These are phyloP conservation scores for Myotis vivesi DNA, from an alignment of 2,797 vertebrate species.

Conservation along the genomic window DNA sequence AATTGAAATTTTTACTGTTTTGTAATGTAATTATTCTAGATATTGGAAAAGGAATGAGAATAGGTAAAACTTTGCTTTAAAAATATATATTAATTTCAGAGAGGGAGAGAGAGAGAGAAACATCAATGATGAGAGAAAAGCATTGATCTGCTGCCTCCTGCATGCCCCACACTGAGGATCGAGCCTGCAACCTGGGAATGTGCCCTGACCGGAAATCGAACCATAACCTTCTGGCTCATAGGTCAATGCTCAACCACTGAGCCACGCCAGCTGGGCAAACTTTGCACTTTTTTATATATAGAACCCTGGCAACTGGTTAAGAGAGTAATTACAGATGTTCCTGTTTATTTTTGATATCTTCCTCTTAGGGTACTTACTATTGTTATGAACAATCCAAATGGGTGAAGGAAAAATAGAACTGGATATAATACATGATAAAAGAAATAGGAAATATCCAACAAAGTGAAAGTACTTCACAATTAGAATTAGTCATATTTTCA, in stretches of 20 bases:
- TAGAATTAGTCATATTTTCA: conserved; percentile 11
- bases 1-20: not conserved
- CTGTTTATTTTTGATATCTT: conserved; percentile 3
- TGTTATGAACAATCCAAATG: not conserved
- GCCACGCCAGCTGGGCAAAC: too few species aligned
- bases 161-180: too few species aligned
- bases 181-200: too few species aligned
- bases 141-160: too few species aligned
- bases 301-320: not conserved
- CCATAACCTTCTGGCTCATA: too few species aligned
- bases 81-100: too few species aligned
- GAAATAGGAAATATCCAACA: not conserved
- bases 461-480: not conserved
- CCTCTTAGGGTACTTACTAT: not conserved
- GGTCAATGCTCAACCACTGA: too few species aligned
- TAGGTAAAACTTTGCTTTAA: not conserved
- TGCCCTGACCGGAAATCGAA: too few species aligned
- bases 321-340: not conserved
- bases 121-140: too few species aligned
- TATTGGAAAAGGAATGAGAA: not conserved
- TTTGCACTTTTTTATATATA: not conserved
- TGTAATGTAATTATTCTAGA: not conserved
- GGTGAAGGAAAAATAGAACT: conserved; percentile 12
- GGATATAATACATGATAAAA: conserved; percentile 16
- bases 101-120: too few species aligned